Evolutionary conservation across 1,140 invertebrate species (phyloP).

Genomic region (Bombus haemorrhoidalis): DNA sequence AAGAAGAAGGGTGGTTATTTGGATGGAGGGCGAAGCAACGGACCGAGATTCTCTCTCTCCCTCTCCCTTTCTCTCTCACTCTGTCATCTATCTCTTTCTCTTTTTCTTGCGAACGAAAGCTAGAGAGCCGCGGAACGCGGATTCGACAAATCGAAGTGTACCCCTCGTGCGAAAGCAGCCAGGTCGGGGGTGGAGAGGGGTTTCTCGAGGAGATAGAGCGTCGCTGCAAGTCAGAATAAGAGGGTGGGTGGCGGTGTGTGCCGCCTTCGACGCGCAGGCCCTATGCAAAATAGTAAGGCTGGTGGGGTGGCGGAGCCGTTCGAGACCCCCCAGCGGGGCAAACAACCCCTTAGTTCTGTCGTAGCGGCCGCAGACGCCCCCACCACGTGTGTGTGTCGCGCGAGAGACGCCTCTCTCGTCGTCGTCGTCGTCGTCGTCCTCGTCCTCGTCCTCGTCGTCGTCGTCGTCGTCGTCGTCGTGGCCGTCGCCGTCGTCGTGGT

Average conservation of each 20-base stretch:
- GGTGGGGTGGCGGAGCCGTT: slow-evolving; percentile 66
- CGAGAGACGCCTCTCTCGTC: slow-evolving; percentile 72
- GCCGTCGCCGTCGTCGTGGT: slow-evolving; percentile 48
- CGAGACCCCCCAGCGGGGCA: slow-evolving; percentile 76
- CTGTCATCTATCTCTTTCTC: slow-evolving; percentile 11
- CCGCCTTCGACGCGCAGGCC: slow-evolving; percentile 79
- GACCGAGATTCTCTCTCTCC: slow-evolving; percentile 20
- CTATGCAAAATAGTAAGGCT: slow-evolving; percentile 80
- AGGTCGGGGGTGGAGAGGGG: slow-evolving; percentile 30
- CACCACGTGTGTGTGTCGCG: slow-evolving; percentile 77
- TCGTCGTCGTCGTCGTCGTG: slow-evolving; percentile 44
- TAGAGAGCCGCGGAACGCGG: slow-evolving; percentile 74
- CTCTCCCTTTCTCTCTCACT: neutral
- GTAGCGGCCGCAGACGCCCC: slow-evolving; percentile 81
- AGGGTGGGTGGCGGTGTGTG: slow-evolving; percentile 58
- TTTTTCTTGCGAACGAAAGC: slow-evolving; percentile 47
- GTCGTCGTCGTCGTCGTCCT: slow-evolving; percentile 59
- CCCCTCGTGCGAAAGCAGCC: slow-evolving; percentile 59
- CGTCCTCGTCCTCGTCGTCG: slow-evolving; percentile 48
- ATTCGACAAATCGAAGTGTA: slow-evolving; percentile 79
- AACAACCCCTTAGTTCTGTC: slow-evolving; percentile 82
- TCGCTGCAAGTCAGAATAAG: slow-evolving; percentile 61
- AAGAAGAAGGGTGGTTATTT: neutral
- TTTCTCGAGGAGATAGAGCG: slow-evolving; percentile 58
- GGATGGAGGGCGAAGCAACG: slow-evolving; percentile 49